Evolutionary conservation across 37 sponge, comb jelly and placozoan genomes (phyloP).

Genomic region (Bolinopsis microptera): DNA sequence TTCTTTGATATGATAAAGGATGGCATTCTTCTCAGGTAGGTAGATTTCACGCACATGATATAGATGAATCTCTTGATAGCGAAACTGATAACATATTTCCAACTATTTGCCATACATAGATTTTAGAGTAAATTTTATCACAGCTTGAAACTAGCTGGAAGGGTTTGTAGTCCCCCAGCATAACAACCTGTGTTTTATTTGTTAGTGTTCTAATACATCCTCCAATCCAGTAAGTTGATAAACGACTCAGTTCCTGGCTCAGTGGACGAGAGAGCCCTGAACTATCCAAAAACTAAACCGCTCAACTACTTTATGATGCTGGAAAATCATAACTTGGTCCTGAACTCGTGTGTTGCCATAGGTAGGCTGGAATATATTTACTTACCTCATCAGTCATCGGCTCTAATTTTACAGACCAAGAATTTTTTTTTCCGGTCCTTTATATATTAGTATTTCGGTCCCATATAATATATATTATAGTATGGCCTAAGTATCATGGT

Average conservation of each 20-base stretch:
- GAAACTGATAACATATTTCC: no score
- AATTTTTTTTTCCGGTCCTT: no score
- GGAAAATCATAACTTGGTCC: constrained; percentile 64
- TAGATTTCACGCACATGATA: no score
- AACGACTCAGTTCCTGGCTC: constrained; percentile 25
- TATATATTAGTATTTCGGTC: no score
- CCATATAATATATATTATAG: no score
- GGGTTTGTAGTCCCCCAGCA: no score
- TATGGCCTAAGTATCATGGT: no score
- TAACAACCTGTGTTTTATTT: not conserved
- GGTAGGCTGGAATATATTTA: not conserved
- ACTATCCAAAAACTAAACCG: constrained; percentile 42
- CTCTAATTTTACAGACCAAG: no score
- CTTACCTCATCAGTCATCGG: no score
- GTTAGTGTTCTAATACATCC: no score
- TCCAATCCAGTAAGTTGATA: constrained; percentile 57
- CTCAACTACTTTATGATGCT: constrained; percentile 66
- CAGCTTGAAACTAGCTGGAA: not conserved
- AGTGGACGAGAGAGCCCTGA: constrained; percentile 64
- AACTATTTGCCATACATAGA: no score
- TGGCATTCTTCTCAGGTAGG: constrained; percentile 48
- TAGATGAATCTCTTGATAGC: no score
- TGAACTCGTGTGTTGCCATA: constrained; percentile 54
- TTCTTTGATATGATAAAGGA: constrained; percentile 42
- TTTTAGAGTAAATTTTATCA: not conserved